These are phyloP conservation scores for Ruditapes philippinarum DNA, from an alignment of 1,140 invertebrate species.

Conservation along the genomic window DNA sequence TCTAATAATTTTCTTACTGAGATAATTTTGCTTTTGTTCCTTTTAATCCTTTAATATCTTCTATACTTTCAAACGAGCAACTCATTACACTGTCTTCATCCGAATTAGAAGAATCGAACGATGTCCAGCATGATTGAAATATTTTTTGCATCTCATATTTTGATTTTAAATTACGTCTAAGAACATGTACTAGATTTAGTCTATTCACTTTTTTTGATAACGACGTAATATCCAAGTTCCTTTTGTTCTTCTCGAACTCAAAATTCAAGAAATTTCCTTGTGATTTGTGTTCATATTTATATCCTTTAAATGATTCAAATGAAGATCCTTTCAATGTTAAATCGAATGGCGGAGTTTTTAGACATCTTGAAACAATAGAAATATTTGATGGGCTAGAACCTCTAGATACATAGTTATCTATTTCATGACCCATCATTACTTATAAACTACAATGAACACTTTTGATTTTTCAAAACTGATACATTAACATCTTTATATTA, in stretches of 20 bases:
- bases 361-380: background rate
- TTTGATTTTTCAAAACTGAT: no score
- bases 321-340: background rate
- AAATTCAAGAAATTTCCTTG: background rate
- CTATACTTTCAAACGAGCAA: background rate
- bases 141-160: constrained; percentile 20
- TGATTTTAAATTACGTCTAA: background rate
- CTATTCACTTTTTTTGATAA: constrained; percentile 46
- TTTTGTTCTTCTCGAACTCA: background rate
- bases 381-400: background rate
- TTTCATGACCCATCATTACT: background rate
- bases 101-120: background rate
- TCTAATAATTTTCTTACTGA: constrained; percentile 40
- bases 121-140: background rate
- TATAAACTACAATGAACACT: no score
- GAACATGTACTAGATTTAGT: constrained; percentile 9
- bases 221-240: background rate
- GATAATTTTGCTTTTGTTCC: constrained; percentile 16
- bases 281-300: background rate
- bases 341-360: background rate
- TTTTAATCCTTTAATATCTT: constrained; percentile 19
- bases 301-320: background rate
- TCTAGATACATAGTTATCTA: background rate
- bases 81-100: constrained; percentile 3
- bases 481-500: no score